These are phyloP conservation scores for Istiophorus platypterus DNA, from an alignment of 2,113 vertebrate species.

Conservation along the genomic window DNA sequence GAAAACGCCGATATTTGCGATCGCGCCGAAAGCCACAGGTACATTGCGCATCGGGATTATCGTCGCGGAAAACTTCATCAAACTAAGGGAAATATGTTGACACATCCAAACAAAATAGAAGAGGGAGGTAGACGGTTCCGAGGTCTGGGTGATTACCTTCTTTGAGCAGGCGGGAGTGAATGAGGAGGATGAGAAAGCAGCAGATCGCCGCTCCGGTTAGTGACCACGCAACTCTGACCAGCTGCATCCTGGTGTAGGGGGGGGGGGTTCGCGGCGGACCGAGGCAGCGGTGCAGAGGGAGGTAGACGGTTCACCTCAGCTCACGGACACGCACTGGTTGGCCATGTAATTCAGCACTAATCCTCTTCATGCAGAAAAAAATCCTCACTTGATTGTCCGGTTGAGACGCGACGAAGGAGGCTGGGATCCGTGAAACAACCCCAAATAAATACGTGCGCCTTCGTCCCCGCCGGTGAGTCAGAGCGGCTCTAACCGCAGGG, in stretches of 20 bases:
- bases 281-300: slow-evolving; percentile 87
- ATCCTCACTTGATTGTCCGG: slow-evolving; percentile 65
- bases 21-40: neutral
- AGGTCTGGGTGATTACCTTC: slow-evolving; percentile 90
- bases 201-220: slow-evolving; percentile 96
- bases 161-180: slow-evolving; percentile 96
- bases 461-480: slow-evolving; percentile 62
- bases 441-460: slow-evolving; percentile 35
- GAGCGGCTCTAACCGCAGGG: slow-evolving; percentile 62
- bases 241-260: slow-evolving; percentile 93
- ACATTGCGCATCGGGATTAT: neutral
- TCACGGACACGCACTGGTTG: slow-evolving; percentile 68
- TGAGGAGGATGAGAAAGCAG: slow-evolving; percentile 94
- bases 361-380: slow-evolving; percentile 26
- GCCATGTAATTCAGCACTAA: slow-evolving; percentile 30
- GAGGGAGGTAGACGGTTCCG: neutral
- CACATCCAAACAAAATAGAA: neutral
- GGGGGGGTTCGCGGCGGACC: slow-evolving; percentile 72
- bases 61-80: slow-evolving; percentile 49
- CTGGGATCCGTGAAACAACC: slow-evolving; percentile 27
- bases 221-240: slow-evolving; percentile 96
- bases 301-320: slow-evolving; percentile 76
- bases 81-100: neutral
- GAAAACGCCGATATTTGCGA: neutral
- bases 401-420: slow-evolving; percentile 6